A percentile compares a stretch with the other conserved stretches of the same genome.
Conservation (phyloP, 2,113 vertebrate genomes). For the Sitta europaea region DNA sequence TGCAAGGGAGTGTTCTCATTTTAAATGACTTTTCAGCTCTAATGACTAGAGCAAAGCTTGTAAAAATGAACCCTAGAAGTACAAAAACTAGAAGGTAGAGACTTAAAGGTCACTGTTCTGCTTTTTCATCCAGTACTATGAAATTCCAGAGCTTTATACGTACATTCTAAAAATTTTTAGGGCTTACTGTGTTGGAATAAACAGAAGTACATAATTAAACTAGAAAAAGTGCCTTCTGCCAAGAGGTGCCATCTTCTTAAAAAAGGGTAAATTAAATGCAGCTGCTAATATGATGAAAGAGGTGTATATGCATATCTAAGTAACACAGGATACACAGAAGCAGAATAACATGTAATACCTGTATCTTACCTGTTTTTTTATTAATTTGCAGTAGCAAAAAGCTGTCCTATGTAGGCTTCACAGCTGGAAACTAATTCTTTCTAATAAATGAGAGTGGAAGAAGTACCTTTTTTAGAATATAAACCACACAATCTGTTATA, state of each 20-base stretch:
- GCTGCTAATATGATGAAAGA: neutral
- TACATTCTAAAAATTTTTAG: neutral
- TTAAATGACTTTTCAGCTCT: neutral
- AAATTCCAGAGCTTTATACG: neutral
- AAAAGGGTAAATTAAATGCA: neutral
- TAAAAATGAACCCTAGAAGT: neutral
- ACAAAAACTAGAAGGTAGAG: neutral
- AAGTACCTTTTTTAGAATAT: conserved; percentile 32
- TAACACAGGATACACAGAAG: neutral
- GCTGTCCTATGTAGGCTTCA: neutral
- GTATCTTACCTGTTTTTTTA: neutral
- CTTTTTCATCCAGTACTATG: neutral
- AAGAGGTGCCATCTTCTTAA: neutral
- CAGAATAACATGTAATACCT: neutral
- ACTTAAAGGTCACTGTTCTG: neutral
- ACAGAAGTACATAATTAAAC: neutral
- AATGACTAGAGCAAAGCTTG: neutral
- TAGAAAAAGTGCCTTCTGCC: neutral
- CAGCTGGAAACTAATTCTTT: neutral
- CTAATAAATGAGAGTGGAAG: neutral
- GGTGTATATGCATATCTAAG: neutral
- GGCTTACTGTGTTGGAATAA: neutral
- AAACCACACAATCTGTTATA: conserved; percentile 33
- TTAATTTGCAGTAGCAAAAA: neutral
- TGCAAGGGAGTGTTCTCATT: neutral